phyloP scores from a whole-genome alignment of 2,113 vertebrate species.

The Leiothrix lutea region DNA sequence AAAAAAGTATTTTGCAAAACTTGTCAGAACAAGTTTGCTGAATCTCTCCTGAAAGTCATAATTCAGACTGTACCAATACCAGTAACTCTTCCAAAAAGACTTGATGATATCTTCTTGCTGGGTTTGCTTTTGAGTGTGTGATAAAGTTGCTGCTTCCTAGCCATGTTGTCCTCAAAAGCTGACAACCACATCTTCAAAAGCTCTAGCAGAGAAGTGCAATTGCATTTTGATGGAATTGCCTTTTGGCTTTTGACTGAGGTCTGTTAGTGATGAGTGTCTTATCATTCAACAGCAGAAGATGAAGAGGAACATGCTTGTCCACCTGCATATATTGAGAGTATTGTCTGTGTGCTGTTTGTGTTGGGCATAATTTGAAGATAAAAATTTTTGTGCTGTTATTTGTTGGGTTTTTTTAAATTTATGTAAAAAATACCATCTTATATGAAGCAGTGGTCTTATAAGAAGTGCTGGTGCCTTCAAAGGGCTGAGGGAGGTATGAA shows the following conservation, averaged over 20 bases:
- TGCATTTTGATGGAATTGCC: background rate
- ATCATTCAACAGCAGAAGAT: background rate
- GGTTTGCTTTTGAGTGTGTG: background rate
- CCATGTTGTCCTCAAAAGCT: background rate
- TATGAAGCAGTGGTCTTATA: fast-evolving
- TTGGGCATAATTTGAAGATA: background rate
- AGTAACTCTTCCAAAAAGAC: background rate
- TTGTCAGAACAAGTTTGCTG: background rate
- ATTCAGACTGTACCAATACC: background rate
- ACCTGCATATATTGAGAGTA: background rate
- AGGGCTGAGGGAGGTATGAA: background rate
- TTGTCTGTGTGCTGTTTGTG: background rate
- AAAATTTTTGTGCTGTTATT: background rate
- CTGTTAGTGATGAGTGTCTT: background rate
- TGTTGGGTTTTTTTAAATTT: fast-evolving
- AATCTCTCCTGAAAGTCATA: background rate
- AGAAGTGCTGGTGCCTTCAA: background rate
- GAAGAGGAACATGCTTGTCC: background rate
- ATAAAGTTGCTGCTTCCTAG: background rate
- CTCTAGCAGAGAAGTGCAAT: background rate
- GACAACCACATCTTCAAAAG: background rate
- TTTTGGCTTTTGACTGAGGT: background rate
- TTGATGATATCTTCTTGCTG: background rate
- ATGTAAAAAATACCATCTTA: background rate
- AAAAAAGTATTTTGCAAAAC: background rate